Evolutionary conservation across 2,113 vertebrate species (phyloP).

Genomic region (Halichoeres trimaculatus): DNA sequence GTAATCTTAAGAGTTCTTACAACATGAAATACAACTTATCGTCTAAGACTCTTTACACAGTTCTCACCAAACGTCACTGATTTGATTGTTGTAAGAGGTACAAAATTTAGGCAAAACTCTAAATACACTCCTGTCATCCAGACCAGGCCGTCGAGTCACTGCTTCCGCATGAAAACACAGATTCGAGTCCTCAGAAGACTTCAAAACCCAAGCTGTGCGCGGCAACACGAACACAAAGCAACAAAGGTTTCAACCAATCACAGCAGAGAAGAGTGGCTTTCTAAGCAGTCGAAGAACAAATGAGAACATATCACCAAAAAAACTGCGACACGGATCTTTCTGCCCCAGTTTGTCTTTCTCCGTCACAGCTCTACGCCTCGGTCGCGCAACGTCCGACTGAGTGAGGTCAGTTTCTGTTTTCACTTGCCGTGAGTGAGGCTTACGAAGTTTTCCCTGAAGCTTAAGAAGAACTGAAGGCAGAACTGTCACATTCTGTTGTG

Average conservation of each 20-base stretch:
- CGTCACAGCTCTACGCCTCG: conserved; percentile 8
- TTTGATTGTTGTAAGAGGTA: conserved; percentile 54
- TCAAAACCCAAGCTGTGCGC: conserved; percentile 8
- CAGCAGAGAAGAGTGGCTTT: conserved; percentile 24
- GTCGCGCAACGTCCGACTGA: not conserved
- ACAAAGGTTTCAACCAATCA: conserved; percentile 28
- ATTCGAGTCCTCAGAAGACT: not conserved
- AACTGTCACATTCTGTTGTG: conserved; percentile 51
- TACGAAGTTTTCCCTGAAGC: conserved; percentile 64
- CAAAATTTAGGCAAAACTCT: conserved; percentile 35
- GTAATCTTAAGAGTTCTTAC: conserved; percentile 39
- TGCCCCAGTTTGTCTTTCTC: conserved; percentile 19
- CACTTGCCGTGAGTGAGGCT: conserved; percentile 35
- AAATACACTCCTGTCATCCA: conserved; percentile 31
- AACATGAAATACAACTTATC: conserved; percentile 40
- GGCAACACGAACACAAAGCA: conserved; percentile 21
- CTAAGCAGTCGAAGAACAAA: conserved; percentile 1
- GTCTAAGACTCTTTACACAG: conserved; percentile 34
- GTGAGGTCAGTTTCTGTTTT: conserved; percentile 5
- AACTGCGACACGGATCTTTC: not conserved
- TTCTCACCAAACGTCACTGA: conserved; percentile 48
- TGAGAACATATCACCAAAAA: conserved; percentile 1
- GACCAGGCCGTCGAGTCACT: conserved; percentile 19
- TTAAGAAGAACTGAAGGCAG: conserved; percentile 52
- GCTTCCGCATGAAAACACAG: conserved; percentile 3